These are phyloP conservation scores for Mus spretus DNA, from an alignment of 2,797 vertebrate genomes.

Conservation along the genomic window DNA sequence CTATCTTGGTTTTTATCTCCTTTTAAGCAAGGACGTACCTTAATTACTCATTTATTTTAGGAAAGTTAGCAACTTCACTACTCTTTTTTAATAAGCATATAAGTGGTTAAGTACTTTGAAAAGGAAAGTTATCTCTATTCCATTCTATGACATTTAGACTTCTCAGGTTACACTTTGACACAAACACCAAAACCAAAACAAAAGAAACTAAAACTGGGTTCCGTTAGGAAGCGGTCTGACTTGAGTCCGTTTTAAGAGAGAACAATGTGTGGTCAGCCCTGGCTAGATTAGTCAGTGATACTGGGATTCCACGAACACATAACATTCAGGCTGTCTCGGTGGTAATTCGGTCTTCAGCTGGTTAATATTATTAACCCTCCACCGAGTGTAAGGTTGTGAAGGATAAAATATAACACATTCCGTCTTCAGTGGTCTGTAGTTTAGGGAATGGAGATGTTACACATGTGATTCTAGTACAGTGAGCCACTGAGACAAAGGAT, in stretches of 20 bases:
- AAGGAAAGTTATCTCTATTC: background rate
- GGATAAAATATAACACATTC: background rate
- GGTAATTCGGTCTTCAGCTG: slow-evolving; percentile 15
- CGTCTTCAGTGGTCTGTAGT: background rate
- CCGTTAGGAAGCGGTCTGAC: background rate
- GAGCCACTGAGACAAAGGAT: background rate
- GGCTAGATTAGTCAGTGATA: background rate
- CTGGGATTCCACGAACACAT: background rate
- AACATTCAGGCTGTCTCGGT: slow-evolving; percentile 3
- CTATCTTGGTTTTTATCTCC: background rate
- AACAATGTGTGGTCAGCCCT: background rate
- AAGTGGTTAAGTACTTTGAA: background rate
- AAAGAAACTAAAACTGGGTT: background rate
- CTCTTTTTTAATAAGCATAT: slow-evolving; percentile 13
- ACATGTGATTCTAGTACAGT: background rate
- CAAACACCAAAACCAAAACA: background rate
- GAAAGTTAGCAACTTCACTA: background rate
- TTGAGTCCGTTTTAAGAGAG: slow-evolving; percentile 25
- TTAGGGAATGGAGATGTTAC: background rate
- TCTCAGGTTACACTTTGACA: background rate
- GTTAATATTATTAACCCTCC: slow-evolving; percentile 32
- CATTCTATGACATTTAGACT: background rate
- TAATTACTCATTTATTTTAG: background rate
- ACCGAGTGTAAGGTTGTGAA: background rate
- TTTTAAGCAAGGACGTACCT: slow-evolving; percentile 13